Conservation (phyloP, 1,140 invertebrate genomes). For the Macrobrachium rosenbergii region DNA sequence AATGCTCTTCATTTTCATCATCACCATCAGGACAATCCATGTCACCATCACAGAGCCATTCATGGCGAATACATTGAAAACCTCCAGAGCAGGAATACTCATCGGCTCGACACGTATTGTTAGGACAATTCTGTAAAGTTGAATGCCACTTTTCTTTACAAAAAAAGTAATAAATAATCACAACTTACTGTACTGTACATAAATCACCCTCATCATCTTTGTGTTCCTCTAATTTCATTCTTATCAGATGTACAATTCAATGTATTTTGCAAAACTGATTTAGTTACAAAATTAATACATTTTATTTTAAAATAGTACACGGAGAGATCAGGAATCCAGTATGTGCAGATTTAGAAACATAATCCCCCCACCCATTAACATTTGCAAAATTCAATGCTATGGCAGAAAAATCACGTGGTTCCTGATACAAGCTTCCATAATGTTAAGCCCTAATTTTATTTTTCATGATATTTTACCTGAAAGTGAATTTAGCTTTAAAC, state of each 20-base stretch:
- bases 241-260: no score
- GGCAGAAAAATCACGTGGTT: no score
- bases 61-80: constrained; percentile 73
- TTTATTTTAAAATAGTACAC: neutral
- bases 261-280: neutral
- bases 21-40: constrained; percentile 74
- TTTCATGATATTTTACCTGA: no score
- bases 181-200: neutral
- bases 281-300: neutral
- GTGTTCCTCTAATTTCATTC: neutral
- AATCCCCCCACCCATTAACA: no score
- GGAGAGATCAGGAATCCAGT: no score
- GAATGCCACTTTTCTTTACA: no score
- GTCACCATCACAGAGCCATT: constrained; percentile 78
- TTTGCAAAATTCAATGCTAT: no score
- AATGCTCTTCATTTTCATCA: constrained; percentile 69
- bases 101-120: constrained; percentile 2
- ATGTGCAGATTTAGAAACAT: no score
- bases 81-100: constrained; percentile 70
- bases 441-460: no score
- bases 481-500: no score
- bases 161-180: neutral
- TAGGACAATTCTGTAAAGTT: constrained; percentile 42
- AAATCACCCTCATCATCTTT: neutral
- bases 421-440: no score